Conservation (phyloP, 2,113 vertebrate species). For the Sorex fumeus region DNA sequence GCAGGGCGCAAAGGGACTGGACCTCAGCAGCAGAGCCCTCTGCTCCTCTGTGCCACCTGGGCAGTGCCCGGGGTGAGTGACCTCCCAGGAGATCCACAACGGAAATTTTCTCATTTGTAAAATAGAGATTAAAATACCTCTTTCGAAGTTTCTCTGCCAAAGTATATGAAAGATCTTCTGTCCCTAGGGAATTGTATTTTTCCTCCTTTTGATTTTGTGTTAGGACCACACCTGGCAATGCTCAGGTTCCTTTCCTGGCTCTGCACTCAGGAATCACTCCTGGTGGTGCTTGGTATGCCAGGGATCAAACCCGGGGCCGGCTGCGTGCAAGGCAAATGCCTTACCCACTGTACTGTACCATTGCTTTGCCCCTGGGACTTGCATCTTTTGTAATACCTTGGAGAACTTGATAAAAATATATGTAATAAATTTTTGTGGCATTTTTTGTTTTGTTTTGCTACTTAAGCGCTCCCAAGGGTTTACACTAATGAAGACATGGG, state of each 20-base stretch:
- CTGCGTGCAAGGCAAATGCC: too few relatives aligned
- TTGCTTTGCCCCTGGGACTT: not conserved
- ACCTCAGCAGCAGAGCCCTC: too few relatives aligned
- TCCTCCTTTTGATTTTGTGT: too few relatives aligned
- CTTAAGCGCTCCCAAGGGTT: not conserved
- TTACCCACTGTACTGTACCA: too few relatives aligned
- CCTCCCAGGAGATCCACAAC: not conserved
- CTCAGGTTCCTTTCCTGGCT: too few relatives aligned
- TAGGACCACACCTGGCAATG: too few relatives aligned
- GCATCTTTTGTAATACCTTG: conserved; percentile 34
- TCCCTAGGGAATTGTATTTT: not conserved
- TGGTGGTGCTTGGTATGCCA: too few relatives aligned
- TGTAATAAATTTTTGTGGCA: not conserved
- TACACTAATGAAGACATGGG: not conserved
- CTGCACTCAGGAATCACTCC: too few relatives aligned
- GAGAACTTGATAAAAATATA: conserved; percentile 2
- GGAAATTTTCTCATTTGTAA: conserved; percentile 23
- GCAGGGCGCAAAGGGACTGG: too few relatives aligned
- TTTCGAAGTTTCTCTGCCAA: not conserved
- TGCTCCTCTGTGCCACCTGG: too few relatives aligned
- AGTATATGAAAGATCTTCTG: conserved; percentile 29
- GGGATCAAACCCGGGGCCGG: too few relatives aligned
- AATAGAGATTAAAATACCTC: conserved; percentile 22
- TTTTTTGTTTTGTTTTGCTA: not conserved
- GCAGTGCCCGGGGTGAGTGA: too few relatives aligned